These are phyloP conservation scores for Saccostrea echinata DNA, from an alignment of 1,140 invertebrate species.

Conservation along the genomic window DNA sequence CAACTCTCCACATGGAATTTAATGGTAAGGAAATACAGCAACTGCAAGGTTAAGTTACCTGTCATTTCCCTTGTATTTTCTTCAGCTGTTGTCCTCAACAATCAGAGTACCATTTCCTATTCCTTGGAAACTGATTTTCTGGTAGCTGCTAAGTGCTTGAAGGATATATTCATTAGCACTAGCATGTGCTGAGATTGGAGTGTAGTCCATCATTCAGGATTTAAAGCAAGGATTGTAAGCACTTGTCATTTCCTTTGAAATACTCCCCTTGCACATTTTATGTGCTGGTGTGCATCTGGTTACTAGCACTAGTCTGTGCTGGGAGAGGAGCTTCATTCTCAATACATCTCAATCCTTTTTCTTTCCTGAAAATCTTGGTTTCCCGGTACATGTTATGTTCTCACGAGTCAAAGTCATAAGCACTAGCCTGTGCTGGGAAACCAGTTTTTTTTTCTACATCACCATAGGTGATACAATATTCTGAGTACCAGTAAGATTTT, in stretches of 20 bases:
- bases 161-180: too few relatives aligned
- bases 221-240: too few relatives aligned
- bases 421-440: conserved; percentile 7
- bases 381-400: not conserved
- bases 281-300: not conserved
- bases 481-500: too few relatives aligned
- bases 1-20: not conserved
- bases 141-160: too few relatives aligned
- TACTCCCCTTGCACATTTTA: not conserved
- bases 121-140: too few relatives aligned
- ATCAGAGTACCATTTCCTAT: too few relatives aligned
- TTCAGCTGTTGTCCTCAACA: too few relatives aligned
- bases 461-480: not conserved
- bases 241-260: too few relatives aligned
- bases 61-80: too few relatives aligned
- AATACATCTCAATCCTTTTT: too few relatives aligned
- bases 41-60: not conserved
- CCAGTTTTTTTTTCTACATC: not conserved
- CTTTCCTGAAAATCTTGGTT: not conserved
- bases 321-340: not conserved
- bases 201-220: too few relatives aligned
- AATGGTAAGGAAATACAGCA: not conserved
- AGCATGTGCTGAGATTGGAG: too few relatives aligned
- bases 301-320: not conserved
- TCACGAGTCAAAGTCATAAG: not conserved